Percentiles rank a stretch among this genome's conserved stretches.
Evolutionary conservation across 2,113 vertebrate genomes (phyloP).

Genomic region (Ciconia boyciana): DNA sequence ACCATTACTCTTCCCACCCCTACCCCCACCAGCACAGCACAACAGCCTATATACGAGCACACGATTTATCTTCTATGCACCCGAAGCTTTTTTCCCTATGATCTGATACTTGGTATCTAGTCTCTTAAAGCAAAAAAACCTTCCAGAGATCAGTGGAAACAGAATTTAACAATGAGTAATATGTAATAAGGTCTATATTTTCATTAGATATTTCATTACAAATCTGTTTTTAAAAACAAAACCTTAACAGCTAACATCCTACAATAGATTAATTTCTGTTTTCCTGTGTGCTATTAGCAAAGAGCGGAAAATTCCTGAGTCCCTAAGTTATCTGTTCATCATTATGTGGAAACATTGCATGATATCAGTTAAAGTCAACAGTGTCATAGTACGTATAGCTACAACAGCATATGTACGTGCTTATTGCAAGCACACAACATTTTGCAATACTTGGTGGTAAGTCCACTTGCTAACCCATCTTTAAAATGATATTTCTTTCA

Average conservation of each 20-base stretch:
- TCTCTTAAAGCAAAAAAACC: not conserved
- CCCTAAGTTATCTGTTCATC: not conserved
- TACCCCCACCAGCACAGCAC: not conserved
- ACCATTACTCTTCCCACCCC: not conserved
- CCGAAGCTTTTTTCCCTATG: not conserved
- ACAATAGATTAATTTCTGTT: not conserved
- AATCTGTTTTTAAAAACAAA: not conserved
- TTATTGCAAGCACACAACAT: not conserved
- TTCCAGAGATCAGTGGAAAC: not conserved
- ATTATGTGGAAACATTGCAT: not conserved
- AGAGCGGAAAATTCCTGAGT: not conserved
- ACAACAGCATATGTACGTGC: not conserved
- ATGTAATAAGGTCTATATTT: not conserved
- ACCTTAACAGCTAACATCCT: not conserved
- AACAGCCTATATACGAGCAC: not conserved
- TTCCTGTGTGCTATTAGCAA: not conserved
- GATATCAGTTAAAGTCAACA: not conserved
- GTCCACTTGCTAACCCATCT: not conserved
- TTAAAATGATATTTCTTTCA: not conserved
- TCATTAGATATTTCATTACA: not conserved
- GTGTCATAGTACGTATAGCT: not conserved
- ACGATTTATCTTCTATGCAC: not conserved
- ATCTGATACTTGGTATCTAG: not conserved
- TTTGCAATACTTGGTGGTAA: not conserved
- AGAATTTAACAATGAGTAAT: not conserved